phyloP scores from a whole-genome alignment of 2,797 vertebrate genomes.

The Leptodactylus fallax region DNA sequence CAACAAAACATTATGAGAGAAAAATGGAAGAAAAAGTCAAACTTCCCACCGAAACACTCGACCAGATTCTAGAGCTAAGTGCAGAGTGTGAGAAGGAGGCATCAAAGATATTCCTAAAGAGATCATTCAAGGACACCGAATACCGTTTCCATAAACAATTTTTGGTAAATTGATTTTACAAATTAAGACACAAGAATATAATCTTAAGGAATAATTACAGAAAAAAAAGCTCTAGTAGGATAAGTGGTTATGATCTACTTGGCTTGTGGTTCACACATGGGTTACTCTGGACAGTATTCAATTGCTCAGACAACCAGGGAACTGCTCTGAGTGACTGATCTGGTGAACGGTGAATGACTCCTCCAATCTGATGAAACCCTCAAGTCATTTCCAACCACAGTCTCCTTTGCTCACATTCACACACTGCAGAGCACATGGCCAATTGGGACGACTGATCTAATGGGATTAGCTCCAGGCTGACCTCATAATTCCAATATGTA shows the following conservation, averaged over 20 bases:
- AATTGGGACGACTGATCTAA: background rate
- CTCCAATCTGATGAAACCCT: background rate
- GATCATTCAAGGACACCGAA: constrained; percentile 69
- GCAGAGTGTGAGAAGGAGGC: constrained; percentile 63
- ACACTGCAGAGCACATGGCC: background rate
- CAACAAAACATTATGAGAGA: constrained; percentile 61
- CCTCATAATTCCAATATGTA: background rate
- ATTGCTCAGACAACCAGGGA: background rate
- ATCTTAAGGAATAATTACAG: no score
- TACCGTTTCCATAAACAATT: constrained; percentile 30
- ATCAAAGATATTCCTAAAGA: constrained; percentile 64
- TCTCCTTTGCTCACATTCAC: background rate
- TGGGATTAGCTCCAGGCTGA: background rate
- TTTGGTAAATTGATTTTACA: background rate
- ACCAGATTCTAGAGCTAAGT: constrained; percentile 62
- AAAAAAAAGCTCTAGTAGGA: background rate
- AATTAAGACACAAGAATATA: background rate
- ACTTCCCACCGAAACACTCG: constrained; percentile 64
- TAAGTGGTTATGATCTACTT: no score
- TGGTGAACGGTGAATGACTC: background rate
- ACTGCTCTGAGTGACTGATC: background rate
- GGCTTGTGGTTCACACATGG: no score
- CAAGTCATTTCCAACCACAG: background rate
- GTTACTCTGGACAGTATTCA: no score
- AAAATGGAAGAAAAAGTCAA: constrained; percentile 64